These are phyloP conservation scores for Phalera bucephala DNA, from an alignment of 2,888 invertebrate species.

Conservation along the genomic window DNA sequence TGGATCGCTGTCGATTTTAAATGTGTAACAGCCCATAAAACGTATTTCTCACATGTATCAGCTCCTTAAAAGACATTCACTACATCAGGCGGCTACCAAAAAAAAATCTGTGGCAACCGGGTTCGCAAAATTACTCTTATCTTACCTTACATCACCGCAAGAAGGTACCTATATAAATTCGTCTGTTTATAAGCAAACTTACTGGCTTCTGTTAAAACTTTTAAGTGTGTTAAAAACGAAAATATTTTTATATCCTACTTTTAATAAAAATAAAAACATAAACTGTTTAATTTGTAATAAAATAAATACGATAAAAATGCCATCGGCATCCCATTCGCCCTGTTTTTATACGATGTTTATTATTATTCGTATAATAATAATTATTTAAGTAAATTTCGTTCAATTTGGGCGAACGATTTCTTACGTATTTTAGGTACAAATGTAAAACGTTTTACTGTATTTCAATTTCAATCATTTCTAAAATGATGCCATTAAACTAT, in stretches of 20 bases:
- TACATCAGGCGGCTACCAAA: conserved; percentile 45
- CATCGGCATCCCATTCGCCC: conserved; percentile 12
- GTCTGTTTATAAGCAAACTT: conserved; percentile 42
- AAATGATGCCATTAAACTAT: no score
- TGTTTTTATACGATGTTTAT: conserved; percentile 13
- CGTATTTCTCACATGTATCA: conserved; percentile 51
- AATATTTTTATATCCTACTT: conserved; percentile 19
- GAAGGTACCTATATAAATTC: conserved; percentile 44
- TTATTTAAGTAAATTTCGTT: conserved; percentile 19
- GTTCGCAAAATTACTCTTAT: conserved; percentile 56
- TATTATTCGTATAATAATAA: conserved; percentile 23
- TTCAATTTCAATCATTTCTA: no score
- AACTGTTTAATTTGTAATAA: conserved; percentile 31
- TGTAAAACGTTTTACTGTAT: no score
- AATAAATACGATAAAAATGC: conserved; percentile 27
- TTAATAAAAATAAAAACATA: conserved; percentile 36
- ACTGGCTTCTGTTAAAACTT: conserved; percentile 35
- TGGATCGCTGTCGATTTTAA: conserved; percentile 48
- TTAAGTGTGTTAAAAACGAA: conserved; percentile 21
- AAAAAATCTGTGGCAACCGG: conserved; percentile 39
- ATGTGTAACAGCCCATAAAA: conserved; percentile 50
- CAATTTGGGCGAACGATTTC: conserved; percentile 8
- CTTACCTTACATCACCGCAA: conserved; percentile 44
- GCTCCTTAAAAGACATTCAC: conserved; percentile 44
- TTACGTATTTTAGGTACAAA: no score